Evolutionary conservation across 2,888 invertebrate species (phyloP).

Genomic region (Morinoia aosen): DNA sequence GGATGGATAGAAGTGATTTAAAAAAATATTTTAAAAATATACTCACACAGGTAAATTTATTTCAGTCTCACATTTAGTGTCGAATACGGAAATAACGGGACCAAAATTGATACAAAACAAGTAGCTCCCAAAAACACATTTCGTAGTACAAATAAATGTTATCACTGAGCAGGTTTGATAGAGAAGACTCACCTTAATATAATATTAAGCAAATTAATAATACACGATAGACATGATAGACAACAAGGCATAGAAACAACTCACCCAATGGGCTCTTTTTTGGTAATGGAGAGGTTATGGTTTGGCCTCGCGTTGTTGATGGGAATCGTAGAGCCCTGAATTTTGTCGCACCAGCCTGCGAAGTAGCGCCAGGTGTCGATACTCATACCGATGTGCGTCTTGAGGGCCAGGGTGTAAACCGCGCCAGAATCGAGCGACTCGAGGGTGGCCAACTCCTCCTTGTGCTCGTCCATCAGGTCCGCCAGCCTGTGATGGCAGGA

Average conservation of each 20-base stretch:
- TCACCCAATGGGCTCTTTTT: conserved; percentile 89
- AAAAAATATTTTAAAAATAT: too few species aligned
- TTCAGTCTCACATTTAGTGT: too few species aligned
- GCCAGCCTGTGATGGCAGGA: conserved; percentile 79
- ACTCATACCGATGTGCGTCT: conserved; percentile 98
- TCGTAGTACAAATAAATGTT: too few species aligned
- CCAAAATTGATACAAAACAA: too few species aligned
- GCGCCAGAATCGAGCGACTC: conserved; percentile 96
- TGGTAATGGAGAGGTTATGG: conserved; percentile 88
- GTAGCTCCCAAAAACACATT: too few species aligned
- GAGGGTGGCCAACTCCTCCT: conserved; percentile 94
- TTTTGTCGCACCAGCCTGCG: conserved; percentile 97
- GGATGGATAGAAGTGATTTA: too few species aligned
- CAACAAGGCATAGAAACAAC: background rate
- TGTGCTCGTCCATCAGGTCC: conserved; percentile 93
- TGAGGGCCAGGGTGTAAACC: conserved; percentile 94
- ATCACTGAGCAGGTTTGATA: too few species aligned
- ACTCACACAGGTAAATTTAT: too few species aligned
- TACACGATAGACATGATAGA: too few species aligned
- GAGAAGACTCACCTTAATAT: too few species aligned
- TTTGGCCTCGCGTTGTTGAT: conserved; percentile 93
- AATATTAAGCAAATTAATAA: too few species aligned
- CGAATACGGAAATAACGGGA: too few species aligned
- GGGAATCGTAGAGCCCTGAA: conserved; percentile 91
- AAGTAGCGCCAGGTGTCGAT: conserved; percentile 97